phyloP scores from a whole-genome alignment of 1,140 invertebrate species.

The Eumaeus atala region DNA sequence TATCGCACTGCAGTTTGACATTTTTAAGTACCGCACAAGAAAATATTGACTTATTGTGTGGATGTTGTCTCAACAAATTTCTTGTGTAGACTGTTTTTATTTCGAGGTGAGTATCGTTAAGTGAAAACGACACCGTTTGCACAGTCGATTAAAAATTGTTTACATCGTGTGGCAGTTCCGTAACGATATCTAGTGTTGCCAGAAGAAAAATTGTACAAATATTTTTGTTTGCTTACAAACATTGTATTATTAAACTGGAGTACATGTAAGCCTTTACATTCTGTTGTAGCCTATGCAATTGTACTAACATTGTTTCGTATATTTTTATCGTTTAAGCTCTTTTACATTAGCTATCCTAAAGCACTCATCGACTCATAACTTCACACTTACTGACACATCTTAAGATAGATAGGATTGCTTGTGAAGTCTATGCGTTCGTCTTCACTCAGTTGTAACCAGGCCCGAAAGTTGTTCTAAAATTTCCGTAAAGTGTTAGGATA shows the following conservation, averaged over 20 bases:
- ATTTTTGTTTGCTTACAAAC: constrained; percentile 9
- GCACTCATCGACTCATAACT: too few relatives aligned
- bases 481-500: too few relatives aligned
- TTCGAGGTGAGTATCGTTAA: constrained; percentile 23
- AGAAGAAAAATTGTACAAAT: constrained; percentile 18
- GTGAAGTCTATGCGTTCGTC: too few relatives aligned
- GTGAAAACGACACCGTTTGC: constrained; percentile 32
- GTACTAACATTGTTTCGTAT: too few relatives aligned
- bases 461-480: too few relatives aligned
- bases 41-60: constrained; percentile 30
- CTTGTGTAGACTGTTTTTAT: constrained; percentile 32
- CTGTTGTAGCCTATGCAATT: too few relatives aligned
- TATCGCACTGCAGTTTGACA: constrained; percentile 18
- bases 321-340: too few relatives aligned
- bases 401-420: too few relatives aligned
- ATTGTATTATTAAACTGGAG: not conserved
- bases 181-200: constrained; percentile 16
- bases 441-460: too few relatives aligned
- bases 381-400: too few relatives aligned
- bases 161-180: constrained; percentile 23
- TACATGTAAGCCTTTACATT: too few relatives aligned
- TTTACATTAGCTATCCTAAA: too few relatives aligned
- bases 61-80: constrained; percentile 34
- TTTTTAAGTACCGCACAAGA: constrained; percentile 21
- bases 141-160: constrained; percentile 34